These are phyloP conservation scores for Idaea biselata DNA, from an alignment of 2,888 invertebrate species.

Conservation along the genomic window DNA sequence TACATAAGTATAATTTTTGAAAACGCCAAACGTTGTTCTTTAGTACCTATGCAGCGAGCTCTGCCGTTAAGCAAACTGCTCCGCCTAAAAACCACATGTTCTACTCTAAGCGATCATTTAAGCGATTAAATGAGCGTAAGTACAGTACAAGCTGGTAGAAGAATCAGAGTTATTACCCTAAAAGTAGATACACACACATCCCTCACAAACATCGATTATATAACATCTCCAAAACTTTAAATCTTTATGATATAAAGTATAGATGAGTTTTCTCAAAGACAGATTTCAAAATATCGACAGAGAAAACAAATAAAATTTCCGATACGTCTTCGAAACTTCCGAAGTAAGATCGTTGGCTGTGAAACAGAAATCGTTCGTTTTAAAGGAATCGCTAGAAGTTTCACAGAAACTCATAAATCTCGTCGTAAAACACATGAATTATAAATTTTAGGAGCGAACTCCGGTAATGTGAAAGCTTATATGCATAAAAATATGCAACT, in stretches of 20 bases:
- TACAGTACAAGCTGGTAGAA: too few species aligned
- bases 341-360: slow-evolving; percentile 26
- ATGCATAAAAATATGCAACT: slow-evolving; percentile 2
- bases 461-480: not conserved
- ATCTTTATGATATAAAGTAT: not conserved
- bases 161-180: too few species aligned
- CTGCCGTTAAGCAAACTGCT: too few species aligned
- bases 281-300: slow-evolving; percentile 11
- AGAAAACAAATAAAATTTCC: slow-evolving; percentile 2
- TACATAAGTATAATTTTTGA: too few species aligned
- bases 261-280: not conserved
- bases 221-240: not conserved
- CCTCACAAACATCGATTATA: not conserved
- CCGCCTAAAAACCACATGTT: too few species aligned
- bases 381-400: slow-evolving; percentile 22
- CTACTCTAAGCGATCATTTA: too few species aligned
- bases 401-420: slow-evolving; percentile 21
- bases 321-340: slow-evolving; percentile 17
- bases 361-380: slow-evolving; percentile 26
- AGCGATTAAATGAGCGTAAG: too few species aligned
- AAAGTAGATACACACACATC: not conserved
- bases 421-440: slow-evolving; percentile 27
- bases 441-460: slow-evolving; percentile 20
- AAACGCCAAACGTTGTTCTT: too few species aligned
- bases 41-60: too few species aligned